Evolutionary conservation across 2,113 vertebrate genomes (phyloP), one percentile per base, ranked within the genome.

Genomic region (Lasiurus borealis): DNA sequence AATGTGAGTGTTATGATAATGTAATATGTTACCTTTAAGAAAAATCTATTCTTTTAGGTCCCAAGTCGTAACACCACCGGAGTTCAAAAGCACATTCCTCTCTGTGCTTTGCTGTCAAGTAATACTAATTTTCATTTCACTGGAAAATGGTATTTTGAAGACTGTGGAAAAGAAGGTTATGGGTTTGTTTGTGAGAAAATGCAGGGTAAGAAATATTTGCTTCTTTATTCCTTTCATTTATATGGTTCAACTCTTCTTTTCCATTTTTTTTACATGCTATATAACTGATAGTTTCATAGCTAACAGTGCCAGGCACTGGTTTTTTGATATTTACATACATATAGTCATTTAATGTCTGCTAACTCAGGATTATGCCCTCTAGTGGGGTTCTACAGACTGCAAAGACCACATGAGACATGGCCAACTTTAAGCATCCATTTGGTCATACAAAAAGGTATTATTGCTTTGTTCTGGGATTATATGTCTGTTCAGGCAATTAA

Each of bases 111-210:
- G 96, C 96, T 99, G 93, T 99, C 99, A 92, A 99, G 98, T 98
- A 99, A 98, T 97, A 99, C 98, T 97, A 99, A 99, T 98, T 98
- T 99, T 98, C 98, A 99, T 98, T 98, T 99, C 90, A 99, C 99
- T 18, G 99, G 99, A 94, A 99, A 99, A 97, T 99, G 99, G 99
- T 99, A 99, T 91, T 99, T 99, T 83, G 99, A 99, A 97, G 98
- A 98, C 93, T 99, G 99, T 98, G 96, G 98, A 50, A 98, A 98
- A 81, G 97, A 98, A 90, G 97, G 97, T 50, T 99, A 99, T 19
- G 99, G 99, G 50, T 99, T 99, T 98, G 96, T 99, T 81, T 99
- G 99, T 98, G 99, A 99, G 88, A 99, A 99, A 98, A 87, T 96
- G 94, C 99, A 99, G 97, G 99, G 99, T 99, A 98, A 96, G 98